phyloP scores from a whole-genome alignment of 2,888 invertebrate species.

The Chesias legatella region DNA sequence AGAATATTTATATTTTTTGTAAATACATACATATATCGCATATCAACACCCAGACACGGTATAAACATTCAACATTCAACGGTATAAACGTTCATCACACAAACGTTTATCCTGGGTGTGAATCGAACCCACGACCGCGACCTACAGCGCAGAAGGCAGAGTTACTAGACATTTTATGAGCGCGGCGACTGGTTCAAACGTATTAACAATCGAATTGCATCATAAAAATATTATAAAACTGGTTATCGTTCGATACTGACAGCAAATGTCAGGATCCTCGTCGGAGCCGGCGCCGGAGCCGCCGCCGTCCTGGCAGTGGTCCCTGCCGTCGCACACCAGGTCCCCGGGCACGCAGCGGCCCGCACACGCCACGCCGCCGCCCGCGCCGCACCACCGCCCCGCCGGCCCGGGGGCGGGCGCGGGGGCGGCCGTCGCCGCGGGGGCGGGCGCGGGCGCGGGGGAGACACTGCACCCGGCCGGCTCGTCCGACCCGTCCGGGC shows the following conservation, averaged over 20 bases:
- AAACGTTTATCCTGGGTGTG: too few relatives aligned
- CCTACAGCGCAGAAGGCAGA: too few relatives aligned
- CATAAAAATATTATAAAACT: too few relatives aligned
- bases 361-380: conserved; percentile 81
- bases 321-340: conserved; percentile 85
- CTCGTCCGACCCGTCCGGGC: conserved; percentile 87
- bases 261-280: conserved; percentile 79
- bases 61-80: too few relatives aligned
- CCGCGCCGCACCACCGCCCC: conserved; percentile 38
- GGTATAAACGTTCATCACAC: too few relatives aligned
- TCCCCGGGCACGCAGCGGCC: conserved; percentile 84
- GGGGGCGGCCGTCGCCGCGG: conserved; percentile 9
- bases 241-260: conserved; percentile 54
- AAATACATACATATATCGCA: too few relatives aligned
- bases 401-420: neutral
- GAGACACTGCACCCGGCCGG: conserved; percentile 55
- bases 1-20: too few relatives aligned
- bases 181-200: too few relatives aligned
- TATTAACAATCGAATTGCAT: too few relatives aligned
- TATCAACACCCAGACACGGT: too few relatives aligned
- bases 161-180: too few relatives aligned
- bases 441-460: conserved; percentile 32
- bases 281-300: conserved; percentile 81
- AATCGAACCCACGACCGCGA: too few relatives aligned
- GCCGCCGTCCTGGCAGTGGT: conserved; percentile 84